These are phyloP conservation scores for Acleris literana DNA, from an alignment of 2,888 invertebrate species.

Conservation along the genomic window DNA sequence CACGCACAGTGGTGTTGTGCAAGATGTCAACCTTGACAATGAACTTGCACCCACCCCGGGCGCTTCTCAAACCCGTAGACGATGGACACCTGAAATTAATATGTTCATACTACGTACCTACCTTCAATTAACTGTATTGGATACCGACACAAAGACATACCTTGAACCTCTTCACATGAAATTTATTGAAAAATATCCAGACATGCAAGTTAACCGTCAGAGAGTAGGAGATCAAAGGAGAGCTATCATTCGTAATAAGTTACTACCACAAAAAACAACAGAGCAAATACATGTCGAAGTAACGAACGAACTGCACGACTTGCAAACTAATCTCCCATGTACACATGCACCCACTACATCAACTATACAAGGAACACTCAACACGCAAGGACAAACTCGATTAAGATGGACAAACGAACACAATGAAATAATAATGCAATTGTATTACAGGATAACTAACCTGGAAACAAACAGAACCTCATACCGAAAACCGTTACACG, in stretches of 20 bases:
- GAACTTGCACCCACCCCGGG: conserved; percentile 31
- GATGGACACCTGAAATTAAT: conserved; percentile 36
- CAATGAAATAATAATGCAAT: conserved; percentile 31
- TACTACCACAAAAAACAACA: conserved; percentile 31
- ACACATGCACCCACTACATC: background rate
- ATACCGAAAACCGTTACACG: conserved; percentile 33
- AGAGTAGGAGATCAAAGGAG: conserved; percentile 37
- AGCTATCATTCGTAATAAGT: conserved; percentile 20
- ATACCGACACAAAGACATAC: conserved; percentile 21
- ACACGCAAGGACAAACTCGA: conserved; percentile 7
- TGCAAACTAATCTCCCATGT: background rate
- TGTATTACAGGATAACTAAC: conserved; percentile 31
- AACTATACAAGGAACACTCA: background rate
- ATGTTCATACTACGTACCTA: conserved; percentile 29
- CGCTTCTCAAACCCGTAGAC: conserved; percentile 20
- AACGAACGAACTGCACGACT: conserved; percentile 10
- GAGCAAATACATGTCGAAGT: conserved; percentile 29
- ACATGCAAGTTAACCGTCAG: conserved; percentile 26
- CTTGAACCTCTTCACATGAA: conserved; percentile 18
- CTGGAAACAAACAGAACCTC: conserved; percentile 30
- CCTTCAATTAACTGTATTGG: conserved; percentile 21
- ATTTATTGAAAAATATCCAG: conserved; percentile 24
- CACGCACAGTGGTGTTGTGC: conserved; percentile 33
- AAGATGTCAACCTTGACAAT: conserved; percentile 28
- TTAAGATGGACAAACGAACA: conserved; percentile 34